Percentiles rank a stretch among this genome's conserved stretches.
Conservation (phyloP, 2,888 invertebrate genomes). For the Syrista parreyssii region DNA sequence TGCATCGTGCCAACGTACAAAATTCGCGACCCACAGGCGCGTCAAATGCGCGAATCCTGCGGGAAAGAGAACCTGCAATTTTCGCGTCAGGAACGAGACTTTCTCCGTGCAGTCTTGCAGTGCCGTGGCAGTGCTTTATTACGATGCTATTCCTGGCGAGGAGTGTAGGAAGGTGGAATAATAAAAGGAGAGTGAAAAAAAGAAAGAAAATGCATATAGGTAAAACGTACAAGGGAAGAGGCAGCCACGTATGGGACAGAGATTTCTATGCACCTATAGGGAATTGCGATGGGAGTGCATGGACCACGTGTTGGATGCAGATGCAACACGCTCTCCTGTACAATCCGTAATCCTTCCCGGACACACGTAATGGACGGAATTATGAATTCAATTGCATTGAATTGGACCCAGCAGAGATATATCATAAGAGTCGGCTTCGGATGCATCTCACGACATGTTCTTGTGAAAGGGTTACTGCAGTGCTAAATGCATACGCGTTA, state of each 20-base stretch:
- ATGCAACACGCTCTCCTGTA: constrained; percentile 55
- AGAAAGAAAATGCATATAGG: neutral
- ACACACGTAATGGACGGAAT: constrained; percentile 60
- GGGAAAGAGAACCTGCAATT: constrained; percentile 52
- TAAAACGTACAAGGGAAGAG: neutral
- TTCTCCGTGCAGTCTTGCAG: constrained; percentile 35
- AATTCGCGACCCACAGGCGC: constrained; percentile 36
- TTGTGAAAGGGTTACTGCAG: constrained; percentile 6
- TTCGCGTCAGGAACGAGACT: constrained; percentile 50
- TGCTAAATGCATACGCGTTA: constrained; percentile 1
- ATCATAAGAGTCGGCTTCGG: constrained; percentile 4
- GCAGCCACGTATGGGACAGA: neutral
- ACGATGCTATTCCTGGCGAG: neutral
- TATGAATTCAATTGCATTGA: constrained; percentile 63
- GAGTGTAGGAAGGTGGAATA: neutral
- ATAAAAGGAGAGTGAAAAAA: neutral
- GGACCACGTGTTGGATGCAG: constrained; percentile 48
- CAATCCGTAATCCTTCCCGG: constrained; percentile 60
- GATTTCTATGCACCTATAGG: neutral
- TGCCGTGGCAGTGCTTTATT: neutral
- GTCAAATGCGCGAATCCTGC: constrained; percentile 32
- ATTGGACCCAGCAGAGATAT: constrained; percentile 43
- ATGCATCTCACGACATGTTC: constrained; percentile 4
- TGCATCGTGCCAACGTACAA: constrained; percentile 26
- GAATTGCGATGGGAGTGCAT: constrained; percentile 2